Evolutionary conservation across 2,888 invertebrate species (phyloP), one percentile per base, ranked within the genome.

Genomic region (Agrenia bidenticulata): DNA sequence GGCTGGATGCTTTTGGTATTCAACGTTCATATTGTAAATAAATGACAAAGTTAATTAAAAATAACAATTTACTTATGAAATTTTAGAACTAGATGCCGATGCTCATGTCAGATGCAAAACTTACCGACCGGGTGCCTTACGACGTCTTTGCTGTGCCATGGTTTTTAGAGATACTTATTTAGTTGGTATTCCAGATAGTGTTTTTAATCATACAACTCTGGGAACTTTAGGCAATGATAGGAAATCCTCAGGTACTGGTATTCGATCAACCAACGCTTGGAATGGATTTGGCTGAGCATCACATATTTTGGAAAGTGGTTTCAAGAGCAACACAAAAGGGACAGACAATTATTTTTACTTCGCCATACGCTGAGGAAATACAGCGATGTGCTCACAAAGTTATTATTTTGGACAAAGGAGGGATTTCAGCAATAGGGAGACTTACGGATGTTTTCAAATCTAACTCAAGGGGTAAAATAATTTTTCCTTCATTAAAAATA

Each of bases 291-390:
- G 19, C 41, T 1, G 68, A 68, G 37, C 50, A 61, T n/a, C 64
- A 69, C 17, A 60, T 49, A 2, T 72, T 72, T 60, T 72, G 72
- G 72, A 67, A 63, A 27, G 54, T 63, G 11, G 54, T 72, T 24
- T 9, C 39, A 26, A 19, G 53, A 24, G 60, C 60, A 21, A 54
- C 17, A 37, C 19, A 42, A 15, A 21, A 21, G 15, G 64, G 64
- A 9, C 58, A 65, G 21, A 70, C 73, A 0, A 41, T 70, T 13
- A 41, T 73, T 17, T 66, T 73, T 37, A 61, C 70, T 4, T 65
- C 70, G 19, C 41, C 53, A 5, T 45, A 59, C 19, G 64, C 68
- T 11, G 63, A 70, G 2, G 70, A 70, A 61, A 61, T 66, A 7
- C 57, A 61, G 32, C 23, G 55, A 9, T 56, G 57, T 9, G 27